A percentile compares a stretch with the other conserved stretches of the same genome.
Evolutionary conservation across 2,888 invertebrate genomes (phyloP).

Genomic region (Brachyptera putata): DNA sequence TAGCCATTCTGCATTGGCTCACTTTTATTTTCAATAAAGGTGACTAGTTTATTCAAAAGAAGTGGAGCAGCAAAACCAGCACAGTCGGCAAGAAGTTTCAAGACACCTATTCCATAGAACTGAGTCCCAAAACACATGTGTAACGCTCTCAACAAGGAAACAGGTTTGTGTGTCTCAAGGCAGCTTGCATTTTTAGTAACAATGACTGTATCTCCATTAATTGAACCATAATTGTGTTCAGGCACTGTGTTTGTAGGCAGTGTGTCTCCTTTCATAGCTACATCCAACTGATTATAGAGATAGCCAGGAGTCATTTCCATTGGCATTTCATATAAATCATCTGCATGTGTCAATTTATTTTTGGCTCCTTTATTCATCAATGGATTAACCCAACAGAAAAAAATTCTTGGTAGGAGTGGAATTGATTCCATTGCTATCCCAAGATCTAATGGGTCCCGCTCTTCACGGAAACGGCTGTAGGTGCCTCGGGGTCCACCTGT

Average conservation of each 20-base stretch:
- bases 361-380: slow-evolving; percentile 75
- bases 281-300: slow-evolving; percentile 57
- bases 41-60: slow-evolving; percentile 75
- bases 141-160: slow-evolving; percentile 61
- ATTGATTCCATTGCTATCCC: slow-evolving; percentile 79
- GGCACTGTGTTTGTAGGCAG: neutral
- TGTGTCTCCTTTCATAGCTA: slow-evolving; percentile 45
- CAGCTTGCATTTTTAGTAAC: too few relatives aligned
- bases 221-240: neutral
- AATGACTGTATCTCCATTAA: slow-evolving; percentile 8
- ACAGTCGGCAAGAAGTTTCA: slow-evolving; percentile 78
- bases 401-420: slow-evolving; percentile 65
- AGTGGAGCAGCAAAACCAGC: slow-evolving; percentile 87
- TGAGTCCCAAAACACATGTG: slow-evolving; percentile 73
- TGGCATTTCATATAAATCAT: slow-evolving; percentile 82
- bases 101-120: slow-evolving; percentile 78
- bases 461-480: slow-evolving; percentile 61
- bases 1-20: slow-evolving; percentile 63
- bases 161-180: slow-evolving; percentile 30
- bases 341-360: slow-evolving; percentile 65
- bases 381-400: slow-evolving; percentile 84
- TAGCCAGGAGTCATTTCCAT: slow-evolving; percentile 56
- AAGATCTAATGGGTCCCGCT: slow-evolving; percentile 63
- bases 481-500: neutral
- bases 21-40: slow-evolving; percentile 67